These are phyloP conservation scores for Chelidonichthys spinosus DNA, from an alignment of 2,797 vertebrate species.

Conservation along the genomic window DNA sequence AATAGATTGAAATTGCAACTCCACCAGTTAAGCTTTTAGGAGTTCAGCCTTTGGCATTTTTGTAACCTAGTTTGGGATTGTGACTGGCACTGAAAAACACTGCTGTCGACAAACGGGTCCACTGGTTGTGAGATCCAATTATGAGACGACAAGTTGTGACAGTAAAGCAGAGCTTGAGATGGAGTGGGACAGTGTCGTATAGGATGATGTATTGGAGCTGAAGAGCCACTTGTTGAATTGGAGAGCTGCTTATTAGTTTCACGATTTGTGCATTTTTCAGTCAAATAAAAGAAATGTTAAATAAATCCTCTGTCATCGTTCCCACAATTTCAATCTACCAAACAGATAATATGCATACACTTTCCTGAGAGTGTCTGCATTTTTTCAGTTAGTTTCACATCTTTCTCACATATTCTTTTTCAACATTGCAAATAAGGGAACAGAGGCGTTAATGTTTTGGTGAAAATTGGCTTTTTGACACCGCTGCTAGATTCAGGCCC, in stretches of 20 bases:
- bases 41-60: constrained; percentile 42
- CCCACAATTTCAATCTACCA: not conserved
- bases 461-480: not conserved
- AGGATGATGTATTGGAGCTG: constrained; percentile 11
- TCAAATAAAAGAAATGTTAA: not conserved
- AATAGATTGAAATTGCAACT: constrained; percentile 7
- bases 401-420: not conserved
- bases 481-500: not conserved
- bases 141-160: constrained; percentile 18
- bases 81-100: constrained; percentile 38
- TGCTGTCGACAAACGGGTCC: constrained; percentile 29
- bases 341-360: not conserved
- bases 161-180: not conserved
- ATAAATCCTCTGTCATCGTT: not conserved
- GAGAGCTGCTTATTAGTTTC: not conserved
- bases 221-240: constrained; percentile 48
- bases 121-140: constrained; percentile 24
- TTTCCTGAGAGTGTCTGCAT: not conserved
- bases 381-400: not conserved
- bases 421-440: not conserved
- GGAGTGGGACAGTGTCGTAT: not conserved
- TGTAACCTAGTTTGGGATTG: constrained; percentile 43
- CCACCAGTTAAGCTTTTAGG: constrained; percentile 27
- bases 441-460: not conserved
- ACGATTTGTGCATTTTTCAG: not conserved